A percentile compares a stretch with the other conserved stretches of the same genome.
These are phyloP conservation scores for Thryonomys swinderianus DNA, from an alignment of 2,113 vertebrate genomes.

Conservation along the genomic window DNA sequence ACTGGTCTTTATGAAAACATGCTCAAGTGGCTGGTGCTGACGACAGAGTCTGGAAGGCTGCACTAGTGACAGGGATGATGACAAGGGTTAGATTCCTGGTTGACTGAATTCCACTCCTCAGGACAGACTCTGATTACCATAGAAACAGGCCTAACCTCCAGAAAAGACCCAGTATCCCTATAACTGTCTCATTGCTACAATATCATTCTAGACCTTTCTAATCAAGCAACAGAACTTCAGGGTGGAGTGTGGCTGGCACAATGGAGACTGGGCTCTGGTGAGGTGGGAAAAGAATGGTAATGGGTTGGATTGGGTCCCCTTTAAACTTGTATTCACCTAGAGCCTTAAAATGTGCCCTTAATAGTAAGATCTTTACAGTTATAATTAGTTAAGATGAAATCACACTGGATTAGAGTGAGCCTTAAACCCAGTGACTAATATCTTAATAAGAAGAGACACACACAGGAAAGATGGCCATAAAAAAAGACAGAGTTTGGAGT, in stretches of 20 bases:
- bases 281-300: background rate
- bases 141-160: background rate
- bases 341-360: background rate
- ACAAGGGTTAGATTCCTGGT: background rate
- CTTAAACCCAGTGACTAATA: background rate
- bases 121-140: background rate
- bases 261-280: background rate
- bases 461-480: background rate
- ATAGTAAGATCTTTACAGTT: background rate
- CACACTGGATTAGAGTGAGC: background rate
- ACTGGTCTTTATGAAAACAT: background rate
- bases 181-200: background rate
- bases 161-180: background rate
- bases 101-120: background rate
- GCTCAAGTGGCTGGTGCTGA: background rate
- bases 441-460: background rate
- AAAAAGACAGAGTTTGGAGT: background rate
- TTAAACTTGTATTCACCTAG: background rate
- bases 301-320: too few species aligned
- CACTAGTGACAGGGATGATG: background rate
- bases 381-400: background rate
- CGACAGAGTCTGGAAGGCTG: background rate
- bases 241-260: too few species aligned
- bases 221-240: background rate
- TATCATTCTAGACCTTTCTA: background rate